Percentiles rank a stretch among this genome's conserved stretches.
Conservation (phyloP, 2,797 vertebrate species). For the Propithecus perrieri region DNA sequence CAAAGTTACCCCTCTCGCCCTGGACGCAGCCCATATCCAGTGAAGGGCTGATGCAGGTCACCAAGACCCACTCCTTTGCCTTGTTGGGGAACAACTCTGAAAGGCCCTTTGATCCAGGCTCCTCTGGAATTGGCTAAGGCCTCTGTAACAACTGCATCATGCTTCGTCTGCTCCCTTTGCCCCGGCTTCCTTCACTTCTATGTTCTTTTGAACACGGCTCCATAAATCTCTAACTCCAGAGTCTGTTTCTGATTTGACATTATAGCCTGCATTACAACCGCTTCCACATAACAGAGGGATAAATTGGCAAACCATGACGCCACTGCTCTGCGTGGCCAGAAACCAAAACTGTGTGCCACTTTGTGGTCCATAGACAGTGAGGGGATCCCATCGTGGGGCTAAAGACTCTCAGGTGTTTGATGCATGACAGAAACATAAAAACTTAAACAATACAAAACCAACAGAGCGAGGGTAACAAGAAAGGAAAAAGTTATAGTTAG, state of each 20-base stretch:
- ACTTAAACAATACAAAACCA: neutral
- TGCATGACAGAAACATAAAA: neutral
- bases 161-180: neutral
- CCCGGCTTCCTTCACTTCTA: neutral
- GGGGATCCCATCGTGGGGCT: neutral
- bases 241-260: neutral
- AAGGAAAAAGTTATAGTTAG: neutral
- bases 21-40: neutral
- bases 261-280: neutral
- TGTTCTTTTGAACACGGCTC: neutral
- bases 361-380: neutral
- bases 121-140: neutral
- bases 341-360: neutral
- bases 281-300: neutral
- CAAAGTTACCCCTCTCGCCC: neutral
- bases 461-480: neutral
- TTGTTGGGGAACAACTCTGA: neutral
- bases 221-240: neutral
- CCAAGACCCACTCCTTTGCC: neutral
- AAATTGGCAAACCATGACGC: neutral
- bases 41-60: neutral
- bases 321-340: neutral
- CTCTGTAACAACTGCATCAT: neutral
- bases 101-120: neutral
- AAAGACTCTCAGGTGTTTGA: neutral